phyloP scores from a whole-genome alignment of 2,888 invertebrate species.

The Eristalis arbustorum region DNA sequence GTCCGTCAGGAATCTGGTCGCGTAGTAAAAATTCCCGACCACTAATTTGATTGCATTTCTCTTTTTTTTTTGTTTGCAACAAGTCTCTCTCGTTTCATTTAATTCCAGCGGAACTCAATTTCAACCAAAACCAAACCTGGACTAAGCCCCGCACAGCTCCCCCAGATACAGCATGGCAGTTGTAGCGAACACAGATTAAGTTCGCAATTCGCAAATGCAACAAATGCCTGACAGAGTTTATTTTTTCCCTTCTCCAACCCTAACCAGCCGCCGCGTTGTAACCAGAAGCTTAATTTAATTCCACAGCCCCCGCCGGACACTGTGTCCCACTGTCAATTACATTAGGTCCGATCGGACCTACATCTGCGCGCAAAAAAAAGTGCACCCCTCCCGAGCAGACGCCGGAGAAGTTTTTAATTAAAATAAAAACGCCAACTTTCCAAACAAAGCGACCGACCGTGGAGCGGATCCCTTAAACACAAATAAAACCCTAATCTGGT shows the following conservation, averaged over 20 bases:
- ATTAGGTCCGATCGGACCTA: neutral
- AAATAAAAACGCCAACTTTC: conserved; percentile 61
- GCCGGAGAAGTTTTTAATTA: conserved; percentile 58
- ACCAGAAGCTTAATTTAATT: neutral
- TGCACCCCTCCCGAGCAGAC: conserved; percentile 6
- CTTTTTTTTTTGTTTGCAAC: no score
- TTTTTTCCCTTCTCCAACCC: neutral
- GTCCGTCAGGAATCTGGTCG: no score
- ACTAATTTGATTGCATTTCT: no score
- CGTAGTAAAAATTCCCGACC: no score
- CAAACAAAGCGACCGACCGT: conserved; percentile 31
- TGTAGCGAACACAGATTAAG: neutral
- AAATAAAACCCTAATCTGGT: conserved; percentile 60
- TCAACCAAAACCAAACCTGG: neutral
- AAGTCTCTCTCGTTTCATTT: neutral
- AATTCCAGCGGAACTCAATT: neutral
- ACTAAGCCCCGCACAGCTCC: neutral
- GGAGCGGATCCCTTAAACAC: conserved; percentile 7
- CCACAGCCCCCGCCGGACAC: neutral
- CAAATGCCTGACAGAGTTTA: neutral
- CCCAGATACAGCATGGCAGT: neutral
- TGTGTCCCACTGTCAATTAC: neutral
- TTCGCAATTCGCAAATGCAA: neutral
- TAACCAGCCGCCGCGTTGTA: neutral
- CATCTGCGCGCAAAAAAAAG: neutral